Conservation (phyloP, 1,140 invertebrate species). For the Drosophila truncata region DNA sequence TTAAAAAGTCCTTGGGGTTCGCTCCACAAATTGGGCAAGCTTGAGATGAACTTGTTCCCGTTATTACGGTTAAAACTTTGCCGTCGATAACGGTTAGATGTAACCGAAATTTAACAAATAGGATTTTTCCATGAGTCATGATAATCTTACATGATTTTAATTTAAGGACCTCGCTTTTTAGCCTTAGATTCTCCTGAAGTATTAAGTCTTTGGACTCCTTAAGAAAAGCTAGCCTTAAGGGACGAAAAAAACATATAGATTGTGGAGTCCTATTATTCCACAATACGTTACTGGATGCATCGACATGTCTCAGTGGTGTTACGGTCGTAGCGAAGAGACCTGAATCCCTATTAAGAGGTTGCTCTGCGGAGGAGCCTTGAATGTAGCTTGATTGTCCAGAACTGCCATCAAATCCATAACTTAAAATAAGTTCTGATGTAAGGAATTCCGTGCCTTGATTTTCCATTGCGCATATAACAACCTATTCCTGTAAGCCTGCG, state of each 20-base stretch:
- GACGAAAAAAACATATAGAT: neutral
- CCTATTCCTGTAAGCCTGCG: neutral
- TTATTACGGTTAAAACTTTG: neutral
- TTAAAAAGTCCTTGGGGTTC: neutral
- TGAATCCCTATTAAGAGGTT: neutral
- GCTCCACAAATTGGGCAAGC: neutral
- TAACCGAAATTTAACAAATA: neutral
- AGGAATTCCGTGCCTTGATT: neutral
- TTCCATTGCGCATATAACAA: neutral
- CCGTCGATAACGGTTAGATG: neutral
- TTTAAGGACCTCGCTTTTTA: neutral
- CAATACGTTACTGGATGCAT: no score
- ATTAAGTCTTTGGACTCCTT: neutral
- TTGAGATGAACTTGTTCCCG: neutral
- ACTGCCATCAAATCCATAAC: neutral
- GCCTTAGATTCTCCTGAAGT: neutral
- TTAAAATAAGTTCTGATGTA: neutral
- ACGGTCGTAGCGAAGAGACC: neutral
- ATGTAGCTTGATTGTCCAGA: neutral
- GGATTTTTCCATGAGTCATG: neutral
- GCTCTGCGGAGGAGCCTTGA: neutral
- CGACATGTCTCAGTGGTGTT: no score
- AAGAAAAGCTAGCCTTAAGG: neutral
- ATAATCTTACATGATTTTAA: neutral
- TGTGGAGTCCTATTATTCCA: neutral